Evolutionary conservation across 2,888 invertebrate species (phyloP), one percentile per base, ranked within the genome.

Genomic region (Crematogaster levior): DNA sequence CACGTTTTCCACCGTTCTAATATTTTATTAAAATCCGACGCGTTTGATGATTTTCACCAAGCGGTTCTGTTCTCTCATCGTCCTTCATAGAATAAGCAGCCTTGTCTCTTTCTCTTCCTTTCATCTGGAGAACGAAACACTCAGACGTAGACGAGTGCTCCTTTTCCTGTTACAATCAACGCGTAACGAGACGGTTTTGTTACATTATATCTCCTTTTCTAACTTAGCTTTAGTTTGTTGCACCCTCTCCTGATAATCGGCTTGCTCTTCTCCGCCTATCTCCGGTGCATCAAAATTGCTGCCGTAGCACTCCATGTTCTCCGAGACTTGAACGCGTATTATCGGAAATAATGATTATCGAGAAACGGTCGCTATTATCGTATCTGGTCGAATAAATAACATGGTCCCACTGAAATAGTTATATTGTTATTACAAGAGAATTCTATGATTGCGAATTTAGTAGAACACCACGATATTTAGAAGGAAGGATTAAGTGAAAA

Each of bases 171-270:
- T 89, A 83, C 85, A 88, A 90, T 91, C 91, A 87, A 85, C 84
- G 82, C 85, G 85, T 91, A 91, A 92, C 91, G 88, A 91, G 90
- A 90, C 70, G 85, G 81, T 90, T 88, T 88, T 82, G 90, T 88
- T 85, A 84, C 77, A 77, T 83, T 85, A 37, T 83, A 73, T 86
- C 84, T 85, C 72, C 63, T 84, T 83, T 58, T 82, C 73, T 60
- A 56, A 46, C 66, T n/a, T n/a, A n/a, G 37, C 46, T n/a, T 37
- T 80, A 48, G 21, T 72, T 43, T 77, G 5, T 80, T n/a, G n/a
- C n/a, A 10, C 48, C 56, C n/a, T 21, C 27, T 58, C 7, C 10
- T 34, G 46, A 21, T 48, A 83, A 77, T 70, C 61, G 18, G 43
- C 53, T 34, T 18, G 18, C 12, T 37, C 12, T 51, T 51, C 12